A percentile compares a stretch with the other conserved stretches of the same genome.
Evolutionary conservation across 2,113 vertebrate species (phyloP).

Genomic region (Crotalus viridis): DNA sequence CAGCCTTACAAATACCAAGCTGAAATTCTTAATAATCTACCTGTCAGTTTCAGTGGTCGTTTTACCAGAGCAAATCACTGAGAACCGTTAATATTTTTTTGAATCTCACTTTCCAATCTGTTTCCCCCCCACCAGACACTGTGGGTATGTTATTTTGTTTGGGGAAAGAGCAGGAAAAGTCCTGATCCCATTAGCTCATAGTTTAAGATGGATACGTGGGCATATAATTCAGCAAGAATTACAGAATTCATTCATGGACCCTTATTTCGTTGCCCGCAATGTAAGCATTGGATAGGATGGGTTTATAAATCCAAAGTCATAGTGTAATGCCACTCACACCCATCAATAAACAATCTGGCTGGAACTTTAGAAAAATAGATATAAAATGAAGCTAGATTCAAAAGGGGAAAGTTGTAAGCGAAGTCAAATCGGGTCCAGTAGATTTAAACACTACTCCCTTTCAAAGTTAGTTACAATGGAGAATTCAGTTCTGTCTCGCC

Average conservation of each 20-base stretch:
- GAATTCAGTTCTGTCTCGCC: background rate
- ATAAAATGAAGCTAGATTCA: background rate
- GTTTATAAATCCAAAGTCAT: background rate
- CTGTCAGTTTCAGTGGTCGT: background rate
- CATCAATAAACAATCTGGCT: background rate
- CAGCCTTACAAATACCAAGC: background rate
- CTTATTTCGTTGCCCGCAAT: background rate
- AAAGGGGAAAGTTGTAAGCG: background rate
- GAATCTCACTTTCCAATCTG: background rate
- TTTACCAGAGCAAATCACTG: background rate
- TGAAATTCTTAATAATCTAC: background rate
- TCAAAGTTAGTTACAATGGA: background rate
- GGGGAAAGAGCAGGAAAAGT: background rate
- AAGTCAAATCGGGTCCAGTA: background rate
- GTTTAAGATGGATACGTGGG: background rate
- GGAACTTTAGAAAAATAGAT: background rate
- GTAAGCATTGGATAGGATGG: background rate
- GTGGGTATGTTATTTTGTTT: background rate
- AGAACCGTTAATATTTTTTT: conserved; percentile 3
- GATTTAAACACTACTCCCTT: background rate
- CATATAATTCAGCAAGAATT: background rate
- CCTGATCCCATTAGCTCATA: background rate
- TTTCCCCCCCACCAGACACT: background rate
- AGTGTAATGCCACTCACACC: background rate
- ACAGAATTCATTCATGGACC: background rate